Evolutionary conservation across 2,888 invertebrate species (phyloP).

Genomic region (Pristionchus fissidentatus): DNA sequence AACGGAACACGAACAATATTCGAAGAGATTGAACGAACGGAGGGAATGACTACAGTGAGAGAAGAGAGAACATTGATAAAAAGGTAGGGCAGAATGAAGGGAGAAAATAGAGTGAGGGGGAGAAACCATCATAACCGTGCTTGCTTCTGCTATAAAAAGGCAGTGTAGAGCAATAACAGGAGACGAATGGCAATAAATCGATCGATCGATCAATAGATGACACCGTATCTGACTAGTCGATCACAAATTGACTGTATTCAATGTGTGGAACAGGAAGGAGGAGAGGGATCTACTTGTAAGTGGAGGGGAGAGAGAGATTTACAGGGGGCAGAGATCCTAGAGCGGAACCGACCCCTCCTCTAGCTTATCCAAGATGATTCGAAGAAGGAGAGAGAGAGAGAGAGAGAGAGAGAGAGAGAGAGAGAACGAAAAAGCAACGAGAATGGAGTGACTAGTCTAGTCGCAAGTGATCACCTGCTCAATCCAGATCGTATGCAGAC

Average conservation of each 20-base stretch:
- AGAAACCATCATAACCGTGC: conserved; percentile 28
- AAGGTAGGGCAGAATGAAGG: neutral
- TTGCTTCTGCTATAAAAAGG: conserved; percentile 30
- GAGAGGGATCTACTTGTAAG: conserved; percentile 23
- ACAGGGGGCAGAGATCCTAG: conserved; percentile 17
- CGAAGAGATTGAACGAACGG: conserved; percentile 13
- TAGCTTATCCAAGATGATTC: conserved; percentile 39
- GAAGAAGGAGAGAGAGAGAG: too few relatives aligned
- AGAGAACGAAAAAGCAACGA: too few relatives aligned
- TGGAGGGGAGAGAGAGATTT: conserved; percentile 17
- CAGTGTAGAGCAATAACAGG: neutral
- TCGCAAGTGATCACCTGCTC: neutral
- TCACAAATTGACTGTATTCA: conserved; percentile 33
- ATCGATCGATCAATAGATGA: conserved; percentile 20
- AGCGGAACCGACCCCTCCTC: conserved; percentile 36
- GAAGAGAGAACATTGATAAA: conserved; percentile 17
- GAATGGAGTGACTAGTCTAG: conserved; percentile 38
- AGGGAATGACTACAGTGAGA: neutral
- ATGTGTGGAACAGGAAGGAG: conserved; percentile 19
- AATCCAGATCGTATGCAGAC: too few relatives aligned
- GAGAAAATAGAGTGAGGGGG: neutral
- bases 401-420: too few relatives aligned
- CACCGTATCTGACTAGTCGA: too few relatives aligned
- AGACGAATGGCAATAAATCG: conserved; percentile 2
- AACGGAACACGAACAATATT: neutral